A percentile compares a stretch with the other conserved stretches of the same genome.
These are phyloP conservation scores for fruit fly (Drosophila melanogaster) DNA, from an alignment of 1,140 invertebrate species.

Conservation along the genomic window DNA sequence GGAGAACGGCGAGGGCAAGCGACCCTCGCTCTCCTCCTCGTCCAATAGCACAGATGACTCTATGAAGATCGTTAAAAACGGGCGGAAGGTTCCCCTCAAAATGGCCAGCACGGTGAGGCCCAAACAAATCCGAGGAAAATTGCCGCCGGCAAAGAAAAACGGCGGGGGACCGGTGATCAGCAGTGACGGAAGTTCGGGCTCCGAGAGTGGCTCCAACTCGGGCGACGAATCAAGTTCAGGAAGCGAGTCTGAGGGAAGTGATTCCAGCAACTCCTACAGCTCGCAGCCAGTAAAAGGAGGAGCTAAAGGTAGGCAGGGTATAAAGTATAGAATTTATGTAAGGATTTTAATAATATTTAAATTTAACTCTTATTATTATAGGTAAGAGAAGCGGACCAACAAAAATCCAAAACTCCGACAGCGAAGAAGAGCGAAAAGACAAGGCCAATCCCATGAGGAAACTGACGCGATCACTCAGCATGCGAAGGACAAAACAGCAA, in stretches of 20 bases:
- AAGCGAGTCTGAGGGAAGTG: conserved; percentile 70
- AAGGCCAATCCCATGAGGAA: conserved; percentile 84
- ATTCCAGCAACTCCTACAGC: conserved; percentile 71
- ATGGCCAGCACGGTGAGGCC: conserved; percentile 82
- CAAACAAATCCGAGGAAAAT: conserved; percentile 71
- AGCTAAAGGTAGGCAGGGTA: conserved; percentile 33
- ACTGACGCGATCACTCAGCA: conserved; percentile 86
- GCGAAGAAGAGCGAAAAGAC: conserved; percentile 57
- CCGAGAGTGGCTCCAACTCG: conserved; percentile 45
- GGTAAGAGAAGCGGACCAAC: conserved; percentile 13
- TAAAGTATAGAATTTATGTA: too few species aligned
- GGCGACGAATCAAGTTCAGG: conserved; percentile 50
- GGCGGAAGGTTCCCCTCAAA: conserved; percentile 67
- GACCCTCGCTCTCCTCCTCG: conserved; percentile 77
- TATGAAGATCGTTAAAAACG: conserved; percentile 57
- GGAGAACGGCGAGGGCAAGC: conserved; percentile 73
- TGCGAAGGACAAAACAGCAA: conserved; percentile 86
- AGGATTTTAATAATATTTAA: too few species aligned
- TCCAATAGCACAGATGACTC: conserved; percentile 78
- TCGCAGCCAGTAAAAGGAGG: conserved; percentile 52
- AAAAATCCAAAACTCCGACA: conserved; percentile 34
- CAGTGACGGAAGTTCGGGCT: conserved; percentile 59
- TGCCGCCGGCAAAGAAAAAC: conserved; percentile 67
- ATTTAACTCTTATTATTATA: not conserved
- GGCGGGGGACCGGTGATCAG: conserved; percentile 75